phyloP scores from a whole-genome alignment of 2,113 vertebrate genomes.

The Crypturellus undulatus region DNA sequence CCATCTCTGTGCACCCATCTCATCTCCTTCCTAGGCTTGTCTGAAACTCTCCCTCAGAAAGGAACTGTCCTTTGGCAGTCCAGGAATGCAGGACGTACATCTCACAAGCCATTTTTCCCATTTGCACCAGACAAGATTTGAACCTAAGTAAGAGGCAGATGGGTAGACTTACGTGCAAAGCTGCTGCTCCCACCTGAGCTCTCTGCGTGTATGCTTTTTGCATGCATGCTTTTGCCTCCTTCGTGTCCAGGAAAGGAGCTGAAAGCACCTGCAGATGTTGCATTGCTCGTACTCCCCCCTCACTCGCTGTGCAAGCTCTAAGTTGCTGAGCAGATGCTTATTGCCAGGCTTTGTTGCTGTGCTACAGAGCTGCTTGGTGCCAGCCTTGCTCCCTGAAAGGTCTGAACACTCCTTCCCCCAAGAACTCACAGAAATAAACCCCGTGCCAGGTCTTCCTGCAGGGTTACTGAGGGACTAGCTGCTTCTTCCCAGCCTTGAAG shows the following conservation, averaged over 20 bases:
- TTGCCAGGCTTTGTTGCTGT: neutral
- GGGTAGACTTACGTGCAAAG: accelerated
- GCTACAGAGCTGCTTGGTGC: neutral
- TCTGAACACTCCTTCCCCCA: neutral
- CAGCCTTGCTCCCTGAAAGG: neutral
- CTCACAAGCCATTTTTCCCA: neutral
- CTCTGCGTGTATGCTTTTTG: neutral
- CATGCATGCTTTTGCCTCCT: neutral
- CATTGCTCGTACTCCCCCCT: accelerated
- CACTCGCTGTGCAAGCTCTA: neutral
- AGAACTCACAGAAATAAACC: neutral
- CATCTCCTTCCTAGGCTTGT: neutral
- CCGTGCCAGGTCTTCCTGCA: neutral
- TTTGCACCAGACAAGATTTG: neutral
- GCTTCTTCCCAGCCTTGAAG: neutral
- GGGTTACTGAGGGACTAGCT: neutral
- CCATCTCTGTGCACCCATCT: neutral
- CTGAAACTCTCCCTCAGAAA: neutral
- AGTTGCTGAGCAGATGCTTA: neutral
- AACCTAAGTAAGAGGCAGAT: neutral
- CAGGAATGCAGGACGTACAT: neutral
- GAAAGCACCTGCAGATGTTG: slow-evolving; percentile 13
- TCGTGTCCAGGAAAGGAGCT: neutral
- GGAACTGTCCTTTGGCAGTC: neutral
- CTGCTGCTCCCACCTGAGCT: neutral